Evolutionary conservation across 2,113 vertebrate species (phyloP).

Genomic region (Melierax canorus): DNA sequence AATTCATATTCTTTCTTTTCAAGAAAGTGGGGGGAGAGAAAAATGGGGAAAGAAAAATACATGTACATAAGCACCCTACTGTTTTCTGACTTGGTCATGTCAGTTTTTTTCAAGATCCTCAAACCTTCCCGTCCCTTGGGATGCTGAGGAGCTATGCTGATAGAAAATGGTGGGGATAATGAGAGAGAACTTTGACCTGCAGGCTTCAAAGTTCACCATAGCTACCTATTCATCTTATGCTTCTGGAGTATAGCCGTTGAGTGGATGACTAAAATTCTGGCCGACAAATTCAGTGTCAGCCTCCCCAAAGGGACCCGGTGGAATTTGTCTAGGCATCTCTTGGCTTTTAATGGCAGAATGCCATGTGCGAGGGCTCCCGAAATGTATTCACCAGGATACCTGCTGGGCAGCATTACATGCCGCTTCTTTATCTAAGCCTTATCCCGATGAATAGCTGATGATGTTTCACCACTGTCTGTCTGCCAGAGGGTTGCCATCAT

Average conservation of each 20-base stretch:
- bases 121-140: constrained; percentile 4
- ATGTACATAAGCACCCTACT: constrained; percentile 59
- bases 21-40: neutral
- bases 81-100: constrained; percentile 33
- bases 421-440: neutral
- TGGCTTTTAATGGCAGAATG: constrained; percentile 15
- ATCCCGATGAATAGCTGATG: neutral
- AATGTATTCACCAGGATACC: neutral
- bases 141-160: constrained; percentile 40
- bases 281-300: neutral
- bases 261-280: neutral
- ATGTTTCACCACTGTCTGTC: neutral
- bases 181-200: constrained; percentile 68
- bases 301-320: neutral
- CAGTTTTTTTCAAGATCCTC: constrained; percentile 25
- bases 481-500: neutral
- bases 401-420: neutral
- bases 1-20: constrained; percentile 16
- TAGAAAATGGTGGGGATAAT: constrained; percentile 69
- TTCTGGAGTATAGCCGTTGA: neutral
- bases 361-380: neutral
- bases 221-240: constrained; percentile 67
- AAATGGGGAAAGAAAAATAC: neutral
- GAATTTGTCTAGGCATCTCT: neutral
- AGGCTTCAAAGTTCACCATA: constrained; percentile 50